These are phyloP conservation scores for Sebastes hubbsi DNA, from an alignment of 2,797 vertebrate species.

Conservation along the genomic window DNA sequence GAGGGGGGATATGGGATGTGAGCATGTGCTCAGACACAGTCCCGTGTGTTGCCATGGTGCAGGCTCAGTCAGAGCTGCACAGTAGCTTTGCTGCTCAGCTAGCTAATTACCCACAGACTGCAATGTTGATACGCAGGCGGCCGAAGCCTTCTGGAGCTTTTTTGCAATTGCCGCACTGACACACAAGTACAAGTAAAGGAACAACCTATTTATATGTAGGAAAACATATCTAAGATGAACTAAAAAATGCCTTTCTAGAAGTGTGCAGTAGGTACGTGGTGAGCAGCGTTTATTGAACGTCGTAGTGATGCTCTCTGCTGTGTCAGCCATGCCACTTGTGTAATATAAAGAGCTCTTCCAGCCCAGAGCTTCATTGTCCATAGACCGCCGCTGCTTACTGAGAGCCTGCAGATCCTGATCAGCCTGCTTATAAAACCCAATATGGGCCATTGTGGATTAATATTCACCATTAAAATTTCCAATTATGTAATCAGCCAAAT, in stretches of 20 bases:
- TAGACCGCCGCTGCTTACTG: constrained; percentile 40
- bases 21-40: constrained; percentile 72
- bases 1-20: constrained; percentile 32
- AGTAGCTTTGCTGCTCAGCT: constrained; percentile 75
- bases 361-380: constrained; percentile 42
- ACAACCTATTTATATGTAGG: not conserved
- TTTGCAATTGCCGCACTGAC: constrained; percentile 13
- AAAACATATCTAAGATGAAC: not conserved
- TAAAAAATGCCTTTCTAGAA: not conserved
- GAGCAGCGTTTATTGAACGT: not conserved
- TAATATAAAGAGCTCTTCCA: constrained; percentile 57
- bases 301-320: constrained; percentile 33
- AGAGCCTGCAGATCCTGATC: constrained; percentile 73
- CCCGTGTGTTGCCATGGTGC: constrained; percentile 83
- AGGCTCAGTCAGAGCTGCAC: constrained; percentile 79
- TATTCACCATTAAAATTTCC: constrained; percentile 82
- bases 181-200: constrained; percentile 7
- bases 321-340: constrained; percentile 57
- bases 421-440: constrained; percentile 76
- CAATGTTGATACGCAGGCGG: constrained; percentile 67
- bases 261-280: constrained; percentile 6
- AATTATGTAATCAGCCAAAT: constrained; percentile 86
- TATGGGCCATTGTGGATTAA: constrained; percentile 81
- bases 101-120: constrained; percentile 79
- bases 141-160: constrained; percentile 44